Percentiles rank a stretch among this genome's conserved stretches.
Evolutionary conservation across 1,140 invertebrate genomes (phyloP).

Genomic region (Apolygus lucorum): DNA sequence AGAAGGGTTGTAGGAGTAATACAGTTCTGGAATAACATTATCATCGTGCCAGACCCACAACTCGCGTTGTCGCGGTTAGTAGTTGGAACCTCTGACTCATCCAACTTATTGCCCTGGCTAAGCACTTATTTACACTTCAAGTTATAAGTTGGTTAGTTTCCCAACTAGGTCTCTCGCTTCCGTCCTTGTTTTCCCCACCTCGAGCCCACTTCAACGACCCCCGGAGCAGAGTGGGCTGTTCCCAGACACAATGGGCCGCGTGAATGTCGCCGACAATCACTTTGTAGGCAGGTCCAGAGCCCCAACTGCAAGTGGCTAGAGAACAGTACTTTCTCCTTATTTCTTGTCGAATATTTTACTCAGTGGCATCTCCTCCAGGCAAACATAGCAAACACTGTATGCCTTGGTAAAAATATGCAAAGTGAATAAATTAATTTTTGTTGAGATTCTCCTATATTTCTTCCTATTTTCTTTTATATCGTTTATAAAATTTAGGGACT

Average conservation of each 20-base stretch:
- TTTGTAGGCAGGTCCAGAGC: too few relatives aligned
- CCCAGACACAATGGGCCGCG: neutral
- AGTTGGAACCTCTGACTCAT: neutral
- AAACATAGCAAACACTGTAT: too few relatives aligned
- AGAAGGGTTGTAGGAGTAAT: too few relatives aligned
- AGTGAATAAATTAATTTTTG: too few relatives aligned
- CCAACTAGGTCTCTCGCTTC: neutral
- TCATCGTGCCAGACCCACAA: neutral
- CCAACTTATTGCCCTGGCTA: neutral
- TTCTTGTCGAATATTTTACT: too few relatives aligned
- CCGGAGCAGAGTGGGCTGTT: neutral
- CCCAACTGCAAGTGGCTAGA: too few relatives aligned
- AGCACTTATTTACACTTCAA: neutral
- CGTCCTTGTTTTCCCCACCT: neutral
- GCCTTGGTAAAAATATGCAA: too few relatives aligned
- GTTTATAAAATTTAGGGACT: too few relatives aligned
- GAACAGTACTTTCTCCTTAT: too few relatives aligned
- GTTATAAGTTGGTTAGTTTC: neutral
- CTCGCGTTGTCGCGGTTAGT: neutral
- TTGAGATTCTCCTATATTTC: too few relatives aligned
- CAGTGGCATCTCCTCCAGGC: too few relatives aligned
- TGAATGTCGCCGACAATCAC: neutral
- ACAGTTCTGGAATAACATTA: neutral
- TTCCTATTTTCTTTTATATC: too few relatives aligned
- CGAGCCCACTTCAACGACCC: neutral